Base-by-base conservation (phyloP, 2,113 vertebrate species). In the Numida meleagris region DNA sequence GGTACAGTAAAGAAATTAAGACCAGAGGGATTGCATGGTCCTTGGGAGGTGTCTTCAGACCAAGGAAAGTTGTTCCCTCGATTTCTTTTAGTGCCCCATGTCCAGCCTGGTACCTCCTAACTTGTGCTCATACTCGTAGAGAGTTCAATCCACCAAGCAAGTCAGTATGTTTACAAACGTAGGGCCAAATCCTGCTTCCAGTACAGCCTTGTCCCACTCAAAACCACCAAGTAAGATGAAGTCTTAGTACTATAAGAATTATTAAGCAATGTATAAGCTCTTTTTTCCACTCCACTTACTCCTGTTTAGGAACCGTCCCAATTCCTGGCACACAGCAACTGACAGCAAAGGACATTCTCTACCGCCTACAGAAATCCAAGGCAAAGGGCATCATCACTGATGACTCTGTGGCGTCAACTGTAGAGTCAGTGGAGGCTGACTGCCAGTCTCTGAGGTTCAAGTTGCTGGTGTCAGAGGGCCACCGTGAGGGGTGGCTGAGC, bases 301-400 rank as follows among this genome's bases (percentile, higher is more conserved):
- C 62, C 36, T 42, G 24, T 86, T 91, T 67, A 98, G 97, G 97
- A 71, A 95, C 93, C 18, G 95, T 98, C 76, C 83, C 98, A 61
- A 98, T 98, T 82, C 98, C 98, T 55, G 98, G 98, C 62, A 98
- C 98, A 14, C 97, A 97, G 42, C 98, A 98, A 79, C 95, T 98
- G 81, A 98, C 98, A 53, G 96, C 96, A 7, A 98, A 97, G 88
- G 98, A 98, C 77, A 97, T 98, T 61, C 94, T 98, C 14, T 97
- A 98, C 85, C 92, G 98, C 46, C 94, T 98, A 17, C 97, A 97
- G 55, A 80, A 95, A 55, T 98, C 98, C 14, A 94, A 94, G 51
- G 98, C 98, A 63, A 98, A 98, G 34, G 98, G 98, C 85, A 88
- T 99, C 27, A 95, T 98, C 72, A 98, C 98, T 10, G 96, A 97